phyloP scores from a whole-genome alignment of 2,113 vertebrate genomes.

The Macquaria australasica region DNA sequence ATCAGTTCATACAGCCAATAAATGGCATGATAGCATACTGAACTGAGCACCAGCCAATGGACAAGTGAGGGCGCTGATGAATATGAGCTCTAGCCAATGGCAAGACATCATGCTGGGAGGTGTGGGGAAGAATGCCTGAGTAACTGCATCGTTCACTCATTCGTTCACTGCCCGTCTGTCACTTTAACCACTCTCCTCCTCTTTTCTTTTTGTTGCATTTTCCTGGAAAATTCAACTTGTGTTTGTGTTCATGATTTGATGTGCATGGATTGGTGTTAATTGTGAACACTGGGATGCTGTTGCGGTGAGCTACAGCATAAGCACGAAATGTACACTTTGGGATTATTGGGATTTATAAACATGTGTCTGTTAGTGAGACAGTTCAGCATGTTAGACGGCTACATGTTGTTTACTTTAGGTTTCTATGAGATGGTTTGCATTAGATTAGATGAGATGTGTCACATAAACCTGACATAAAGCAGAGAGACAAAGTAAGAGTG shows the following conservation, averaged over 20 bases:
- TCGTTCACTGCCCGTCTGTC: constrained; percentile 70
- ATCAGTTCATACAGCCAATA: constrained; percentile 8
- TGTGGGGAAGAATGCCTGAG: constrained; percentile 44
- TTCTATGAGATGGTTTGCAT: not conserved
- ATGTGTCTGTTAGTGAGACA: not conserved
- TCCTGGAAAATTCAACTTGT: not conserved
- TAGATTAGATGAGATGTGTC: not conserved
- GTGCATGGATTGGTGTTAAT: not conserved
- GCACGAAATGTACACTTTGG: not conserved
- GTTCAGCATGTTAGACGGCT: not conserved
- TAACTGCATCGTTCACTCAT: constrained; percentile 65
- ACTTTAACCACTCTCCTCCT: not conserved
- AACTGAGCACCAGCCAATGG: constrained; percentile 23
- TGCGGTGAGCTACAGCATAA: not conserved
- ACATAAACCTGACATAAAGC: not conserved
- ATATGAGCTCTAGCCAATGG: constrained; percentile 43
- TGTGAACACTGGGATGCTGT: not conserved
- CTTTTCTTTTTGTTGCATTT: not conserved
- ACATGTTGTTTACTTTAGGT: not conserved
- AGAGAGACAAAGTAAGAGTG: not conserved
- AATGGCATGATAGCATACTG: not conserved
- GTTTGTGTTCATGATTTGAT: not conserved
- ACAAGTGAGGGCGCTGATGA: constrained; percentile 17
- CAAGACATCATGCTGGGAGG: constrained; percentile 48
- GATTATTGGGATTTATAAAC: not conserved